These are phyloP conservation scores for Varanus salvator DNA, from an alignment of 2,113 vertebrate species.

Conservation along the genomic window DNA sequence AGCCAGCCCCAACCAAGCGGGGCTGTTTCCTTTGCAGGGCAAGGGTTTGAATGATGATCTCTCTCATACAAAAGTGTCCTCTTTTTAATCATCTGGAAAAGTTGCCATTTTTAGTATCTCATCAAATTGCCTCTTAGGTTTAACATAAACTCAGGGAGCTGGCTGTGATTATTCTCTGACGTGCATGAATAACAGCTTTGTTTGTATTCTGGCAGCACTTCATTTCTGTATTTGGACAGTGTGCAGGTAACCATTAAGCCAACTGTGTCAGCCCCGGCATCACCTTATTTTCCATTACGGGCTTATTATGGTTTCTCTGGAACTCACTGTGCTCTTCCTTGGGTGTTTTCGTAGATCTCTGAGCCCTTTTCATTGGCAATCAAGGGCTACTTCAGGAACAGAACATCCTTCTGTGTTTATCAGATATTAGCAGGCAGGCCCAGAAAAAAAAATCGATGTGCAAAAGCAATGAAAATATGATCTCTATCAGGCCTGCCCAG, in stretches of 20 bases:
- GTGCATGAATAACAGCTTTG: neutral
- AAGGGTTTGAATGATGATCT: neutral
- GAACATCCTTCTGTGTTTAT: slow-evolving; percentile 51
- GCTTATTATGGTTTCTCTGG: slow-evolving; percentile 34
- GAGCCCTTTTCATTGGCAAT: slow-evolving; percentile 33
- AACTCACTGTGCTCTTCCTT: slow-evolving; percentile 49
- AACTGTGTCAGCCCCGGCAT: slow-evolving; percentile 12
- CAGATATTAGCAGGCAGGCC: slow-evolving; percentile 40
- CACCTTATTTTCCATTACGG: slow-evolving; percentile 45
- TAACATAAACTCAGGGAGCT: slow-evolving; percentile 1
- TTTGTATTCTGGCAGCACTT: slow-evolving; percentile 1
- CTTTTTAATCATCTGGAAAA: neutral
- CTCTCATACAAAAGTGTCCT: neutral
- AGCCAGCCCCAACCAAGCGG: neutral
- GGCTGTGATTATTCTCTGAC: slow-evolving; percentile 9
- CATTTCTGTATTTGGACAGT: slow-evolving; percentile 20
- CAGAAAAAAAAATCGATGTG: neutral
- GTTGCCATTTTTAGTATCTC: neutral
- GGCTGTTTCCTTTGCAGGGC: too few species aligned
- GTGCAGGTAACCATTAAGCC: slow-evolving; percentile 26
- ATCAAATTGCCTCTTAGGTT: neutral
- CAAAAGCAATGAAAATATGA: slow-evolving; percentile 28
- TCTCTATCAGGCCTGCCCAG: neutral
- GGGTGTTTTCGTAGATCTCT: slow-evolving; percentile 35
- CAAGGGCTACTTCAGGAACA: slow-evolving; percentile 37